Conservation (phyloP, 2,797 vertebrate genomes). For the Pantherophis vulpinus region DNA sequence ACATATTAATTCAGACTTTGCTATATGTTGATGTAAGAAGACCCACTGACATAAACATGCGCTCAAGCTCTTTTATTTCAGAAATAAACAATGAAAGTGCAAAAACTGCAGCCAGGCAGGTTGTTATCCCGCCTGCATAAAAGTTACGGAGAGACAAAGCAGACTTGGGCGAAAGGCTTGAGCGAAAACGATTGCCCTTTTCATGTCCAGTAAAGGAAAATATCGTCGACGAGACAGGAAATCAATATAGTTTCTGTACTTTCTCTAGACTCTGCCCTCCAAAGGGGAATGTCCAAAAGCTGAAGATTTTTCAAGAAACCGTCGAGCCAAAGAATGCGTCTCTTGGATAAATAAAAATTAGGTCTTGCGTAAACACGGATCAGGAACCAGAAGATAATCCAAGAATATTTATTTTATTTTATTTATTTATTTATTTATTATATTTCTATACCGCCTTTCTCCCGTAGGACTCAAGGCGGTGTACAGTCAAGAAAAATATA, state of each 20-base stretch:
- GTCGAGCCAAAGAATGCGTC: neutral
- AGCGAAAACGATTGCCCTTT: slow-evolving; percentile 32
- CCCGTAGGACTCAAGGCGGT: no score
- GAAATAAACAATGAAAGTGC: slow-evolving; percentile 44
- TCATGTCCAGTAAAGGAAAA: neutral
- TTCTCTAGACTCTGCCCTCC: neutral
- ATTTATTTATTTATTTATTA: no score
- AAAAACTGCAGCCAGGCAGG: slow-evolving; percentile 26
- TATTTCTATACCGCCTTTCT: no score
- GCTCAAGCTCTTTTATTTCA: slow-evolving; percentile 25
- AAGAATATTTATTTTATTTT: no score
- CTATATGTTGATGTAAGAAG: slow-evolving; percentile 43
- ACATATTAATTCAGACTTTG: slow-evolving; percentile 38
- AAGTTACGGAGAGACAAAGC: slow-evolving; percentile 62
- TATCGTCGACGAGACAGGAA: neutral
- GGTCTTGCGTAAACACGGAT: neutral
- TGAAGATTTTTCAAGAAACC: neutral
- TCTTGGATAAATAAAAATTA: neutral
- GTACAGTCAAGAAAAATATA: no score
- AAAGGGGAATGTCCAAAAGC: neutral
- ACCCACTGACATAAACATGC: slow-evolving; percentile 33
- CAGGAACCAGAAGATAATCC: neutral
- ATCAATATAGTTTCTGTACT: neutral
- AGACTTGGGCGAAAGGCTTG: slow-evolving; percentile 30
- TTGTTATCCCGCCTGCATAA: slow-evolving; percentile 42